Conservation (phyloP, 2,113 vertebrate species). For the Aspiorhynchus laticeps region DNA sequence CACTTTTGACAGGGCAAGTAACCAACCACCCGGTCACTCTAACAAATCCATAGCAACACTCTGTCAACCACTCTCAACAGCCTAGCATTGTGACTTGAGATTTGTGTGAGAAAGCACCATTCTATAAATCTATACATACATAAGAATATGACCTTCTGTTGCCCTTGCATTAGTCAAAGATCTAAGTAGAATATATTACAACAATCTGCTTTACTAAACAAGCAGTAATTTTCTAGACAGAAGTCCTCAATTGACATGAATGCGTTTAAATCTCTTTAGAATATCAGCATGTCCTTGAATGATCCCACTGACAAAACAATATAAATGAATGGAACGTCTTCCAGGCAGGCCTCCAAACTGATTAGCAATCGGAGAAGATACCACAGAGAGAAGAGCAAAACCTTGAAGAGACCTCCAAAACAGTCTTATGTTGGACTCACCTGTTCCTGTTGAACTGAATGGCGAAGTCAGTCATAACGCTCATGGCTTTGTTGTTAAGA, state of each 20-base stretch:
- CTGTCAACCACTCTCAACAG: background rate
- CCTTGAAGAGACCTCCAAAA: conserved; percentile 1
- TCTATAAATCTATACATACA: background rate
- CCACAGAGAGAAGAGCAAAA: background rate
- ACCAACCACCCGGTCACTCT: background rate
- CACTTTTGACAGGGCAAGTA: background rate
- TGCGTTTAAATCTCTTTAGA: background rate
- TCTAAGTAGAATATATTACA: background rate
- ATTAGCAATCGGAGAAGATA: background rate
- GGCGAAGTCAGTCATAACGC: conserved; percentile 96
- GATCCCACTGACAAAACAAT: background rate
- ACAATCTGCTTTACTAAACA: background rate
- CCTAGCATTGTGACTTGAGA: background rate
- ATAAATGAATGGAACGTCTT: conserved; percentile 5
- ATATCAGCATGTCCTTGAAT: conserved; percentile 10
- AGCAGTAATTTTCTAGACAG: background rate
- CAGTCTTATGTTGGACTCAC: conserved; percentile 63
- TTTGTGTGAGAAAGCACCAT: background rate
- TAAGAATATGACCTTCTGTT: background rate
- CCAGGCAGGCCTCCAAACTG: background rate
- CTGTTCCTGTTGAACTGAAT: conserved; percentile 99
- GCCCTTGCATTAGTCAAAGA: background rate
- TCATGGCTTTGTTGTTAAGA: conserved; percentile 95
- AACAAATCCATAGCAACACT: background rate
- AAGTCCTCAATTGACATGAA: background rate